phyloP scores from a whole-genome alignment of 2,888 invertebrate species.

The Caenorhabditis becei region DNA sequence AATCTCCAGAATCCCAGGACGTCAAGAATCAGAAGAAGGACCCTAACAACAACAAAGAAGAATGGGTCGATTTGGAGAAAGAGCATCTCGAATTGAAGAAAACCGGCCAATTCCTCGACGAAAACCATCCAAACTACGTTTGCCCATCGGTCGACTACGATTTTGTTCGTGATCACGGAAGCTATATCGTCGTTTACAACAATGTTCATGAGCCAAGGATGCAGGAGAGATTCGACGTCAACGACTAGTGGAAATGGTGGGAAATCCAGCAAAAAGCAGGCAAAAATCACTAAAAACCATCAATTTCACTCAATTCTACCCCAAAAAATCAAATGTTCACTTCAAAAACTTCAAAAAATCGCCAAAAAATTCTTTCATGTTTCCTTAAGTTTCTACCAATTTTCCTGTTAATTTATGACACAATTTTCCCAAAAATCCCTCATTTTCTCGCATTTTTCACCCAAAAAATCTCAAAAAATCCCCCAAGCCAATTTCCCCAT shows the following conservation, averaged over 20 bases:
- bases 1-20: not conserved
- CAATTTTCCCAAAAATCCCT: too few species aligned
- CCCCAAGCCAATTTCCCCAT: too few species aligned
- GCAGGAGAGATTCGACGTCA: conserved; percentile 15
- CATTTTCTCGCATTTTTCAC: too few species aligned
- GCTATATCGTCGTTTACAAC: conserved; percentile 7
- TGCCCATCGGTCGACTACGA: conserved; percentile 25
- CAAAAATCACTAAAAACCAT: too few species aligned
- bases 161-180: not conserved
- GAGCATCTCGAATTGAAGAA: too few species aligned
- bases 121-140: not conserved
- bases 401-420: not conserved
- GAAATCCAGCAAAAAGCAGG: not conserved
- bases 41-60: not conserved
- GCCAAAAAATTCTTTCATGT: too few species aligned
- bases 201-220: conserved; percentile 6
- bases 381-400: not conserved
- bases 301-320: not conserved
- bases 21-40: not conserved
- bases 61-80: not conserved
- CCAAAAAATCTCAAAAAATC: too few species aligned
- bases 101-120: not conserved
- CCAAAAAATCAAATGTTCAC: too few species aligned
- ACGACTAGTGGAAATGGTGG: not conserved
- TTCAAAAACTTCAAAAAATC: too few species aligned